Percentiles rank a stretch among this genome's conserved stretches.
Evolutionary conservation across 2,113 vertebrate species (phyloP).

Genomic region (Mugil cephalus): DNA sequence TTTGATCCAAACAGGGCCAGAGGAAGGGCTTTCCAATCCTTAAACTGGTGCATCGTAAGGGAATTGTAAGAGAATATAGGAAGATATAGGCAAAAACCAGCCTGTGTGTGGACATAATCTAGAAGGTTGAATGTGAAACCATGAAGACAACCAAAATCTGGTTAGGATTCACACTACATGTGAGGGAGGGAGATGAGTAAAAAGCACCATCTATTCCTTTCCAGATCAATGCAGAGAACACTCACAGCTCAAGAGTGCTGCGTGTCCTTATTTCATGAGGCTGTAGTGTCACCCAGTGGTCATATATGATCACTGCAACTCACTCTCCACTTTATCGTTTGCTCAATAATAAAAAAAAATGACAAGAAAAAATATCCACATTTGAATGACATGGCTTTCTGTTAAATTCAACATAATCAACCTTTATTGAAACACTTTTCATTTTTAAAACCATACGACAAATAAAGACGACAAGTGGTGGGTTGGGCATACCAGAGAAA

Average conservation of each 20-base stretch:
- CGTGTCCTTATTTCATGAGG: not conserved
- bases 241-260: not conserved
- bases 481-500: slow-evolving; percentile 32
- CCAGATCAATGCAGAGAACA: not conserved
- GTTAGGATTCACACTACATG: not conserved
- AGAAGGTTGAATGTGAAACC: not conserved
- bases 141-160: too few relatives aligned
- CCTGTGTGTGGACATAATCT: not conserved
- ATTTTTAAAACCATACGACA: slow-evolving; percentile 66
- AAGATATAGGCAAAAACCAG: too few relatives aligned
- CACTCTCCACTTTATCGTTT: not conserved
- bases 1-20: slow-evolving; percentile 51
- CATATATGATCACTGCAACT: slow-evolving; percentile 14
- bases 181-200: not conserved
- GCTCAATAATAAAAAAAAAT: not conserved
- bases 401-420: slow-evolving; percentile 39
- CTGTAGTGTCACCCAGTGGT: slow-evolving; percentile 57
- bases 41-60: too few relatives aligned
- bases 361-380: not conserved
- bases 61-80: too few relatives aligned
- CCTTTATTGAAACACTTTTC: slow-evolving; percentile 62
- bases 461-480: slow-evolving; percentile 43
- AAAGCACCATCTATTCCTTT: not conserved
- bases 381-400: not conserved
- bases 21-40: slow-evolving; percentile 23